Evolutionary conservation across 1,140 invertebrate genomes (phyloP).

Genomic region (Batillaria attramentaria): DNA sequence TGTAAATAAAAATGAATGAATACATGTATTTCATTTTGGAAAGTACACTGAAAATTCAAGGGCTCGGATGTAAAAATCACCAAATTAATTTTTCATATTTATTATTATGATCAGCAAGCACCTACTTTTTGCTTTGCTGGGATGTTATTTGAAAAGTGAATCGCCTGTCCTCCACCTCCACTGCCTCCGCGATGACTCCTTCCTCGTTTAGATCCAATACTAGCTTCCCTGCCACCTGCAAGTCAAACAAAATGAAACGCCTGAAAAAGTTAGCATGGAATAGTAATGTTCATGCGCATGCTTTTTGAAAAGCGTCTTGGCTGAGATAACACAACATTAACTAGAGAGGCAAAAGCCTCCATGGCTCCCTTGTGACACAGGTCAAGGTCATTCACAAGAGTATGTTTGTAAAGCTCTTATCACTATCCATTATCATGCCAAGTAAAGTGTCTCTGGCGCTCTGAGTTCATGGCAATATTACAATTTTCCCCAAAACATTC

Average conservation of each 20-base stretch:
- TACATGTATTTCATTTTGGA: background rate
- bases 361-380: no score
- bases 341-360: no score
- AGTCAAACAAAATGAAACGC: background rate
- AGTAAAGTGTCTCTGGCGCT: no score
- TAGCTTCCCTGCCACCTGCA: conserved; percentile 71
- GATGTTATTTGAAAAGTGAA: conserved; percentile 71
- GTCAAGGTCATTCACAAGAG: no score
- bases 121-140: conserved; percentile 61
- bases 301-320: background rate
- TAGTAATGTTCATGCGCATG: background rate
- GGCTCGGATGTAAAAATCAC: background rate
- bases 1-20: background rate
- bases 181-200: conserved; percentile 67
- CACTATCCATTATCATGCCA: no score
- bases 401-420: no score
- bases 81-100: background rate
- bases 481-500: no score
- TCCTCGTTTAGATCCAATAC: conserved; percentile 72
- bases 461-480: no score
- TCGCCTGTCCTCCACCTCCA: conserved; percentile 71
- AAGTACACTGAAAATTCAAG: background rate
- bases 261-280: background rate
- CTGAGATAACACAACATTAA: no score
- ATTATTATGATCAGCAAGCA: conserved; percentile 10